phyloP scores from a whole-genome alignment of 1,140 invertebrate genomes.

The Melanaphis sacchari region DNA sequence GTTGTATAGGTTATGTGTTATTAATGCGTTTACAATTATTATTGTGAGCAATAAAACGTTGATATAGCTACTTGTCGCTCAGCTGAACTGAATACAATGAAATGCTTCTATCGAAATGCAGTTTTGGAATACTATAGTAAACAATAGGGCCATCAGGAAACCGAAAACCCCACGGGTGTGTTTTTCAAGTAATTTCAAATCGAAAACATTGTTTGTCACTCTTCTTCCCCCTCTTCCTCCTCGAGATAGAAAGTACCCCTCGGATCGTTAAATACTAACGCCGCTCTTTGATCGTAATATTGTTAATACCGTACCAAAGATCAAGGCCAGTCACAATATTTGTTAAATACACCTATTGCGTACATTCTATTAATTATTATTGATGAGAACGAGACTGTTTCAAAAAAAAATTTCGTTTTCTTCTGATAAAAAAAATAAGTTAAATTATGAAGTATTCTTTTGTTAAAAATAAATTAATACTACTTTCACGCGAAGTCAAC shows the following conservation, averaged over 20 bases:
- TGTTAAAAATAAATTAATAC: background rate
- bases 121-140: background rate
- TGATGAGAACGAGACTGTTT: background rate
- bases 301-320: background rate
- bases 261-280: background rate
- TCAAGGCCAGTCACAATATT: background rate
- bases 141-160: conserved; percentile 23
- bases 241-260: background rate
- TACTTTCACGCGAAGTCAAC: background rate
- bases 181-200: conserved; percentile 18
- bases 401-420: background rate
- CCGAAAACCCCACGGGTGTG: background rate
- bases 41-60: background rate
- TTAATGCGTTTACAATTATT: background rate
- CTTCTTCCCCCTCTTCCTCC: background rate
- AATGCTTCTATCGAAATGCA: background rate
- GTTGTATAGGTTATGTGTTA: background rate
- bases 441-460: background rate
- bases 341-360: background rate
- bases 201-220: background rate
- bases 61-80: background rate
- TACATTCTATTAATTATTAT: background rate
- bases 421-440: background rate
- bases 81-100: background rate
- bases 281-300: conserved; percentile 1